Conservation (phyloP, 2,113 vertebrate species). For the Phainopepla nitens region DNA sequence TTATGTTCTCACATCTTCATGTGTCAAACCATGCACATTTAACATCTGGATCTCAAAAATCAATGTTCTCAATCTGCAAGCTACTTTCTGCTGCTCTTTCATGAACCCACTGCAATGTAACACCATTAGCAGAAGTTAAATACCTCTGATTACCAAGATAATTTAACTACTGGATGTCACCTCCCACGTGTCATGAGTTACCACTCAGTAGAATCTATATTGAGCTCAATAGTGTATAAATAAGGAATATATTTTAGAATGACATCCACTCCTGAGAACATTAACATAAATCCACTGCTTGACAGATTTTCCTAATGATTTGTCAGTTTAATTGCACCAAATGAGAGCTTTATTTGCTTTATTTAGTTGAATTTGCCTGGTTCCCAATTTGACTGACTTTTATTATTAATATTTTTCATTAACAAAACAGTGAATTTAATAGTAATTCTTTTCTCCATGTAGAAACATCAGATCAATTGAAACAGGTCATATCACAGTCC, state of each 20-base stretch:
- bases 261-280: background rate
- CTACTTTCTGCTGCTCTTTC: background rate
- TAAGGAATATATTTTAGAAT: background rate
- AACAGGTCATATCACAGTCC: background rate
- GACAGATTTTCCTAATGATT: background rate
- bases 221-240: background rate
- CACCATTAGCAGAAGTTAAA: background rate
- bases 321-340: background rate
- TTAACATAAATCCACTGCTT: background rate
- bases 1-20: conserved; percentile 9
- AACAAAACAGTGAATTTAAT: background rate
- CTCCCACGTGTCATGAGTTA: background rate
- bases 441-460: background rate
- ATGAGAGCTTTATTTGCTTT: background rate
- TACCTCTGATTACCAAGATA: background rate
- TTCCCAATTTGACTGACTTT: background rate
- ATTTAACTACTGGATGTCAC: background rate
- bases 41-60: conserved; percentile 44
- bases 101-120: background rate
- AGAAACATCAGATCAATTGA: background rate
- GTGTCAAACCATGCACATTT: conserved; percentile 24
- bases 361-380: background rate
- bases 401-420: background rate
- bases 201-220: background rate
- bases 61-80: background rate